These are phyloP conservation scores for Tragelaphus eurycerus DNA, from an alignment of 2,797 vertebrate species.

Conservation along the genomic window DNA sequence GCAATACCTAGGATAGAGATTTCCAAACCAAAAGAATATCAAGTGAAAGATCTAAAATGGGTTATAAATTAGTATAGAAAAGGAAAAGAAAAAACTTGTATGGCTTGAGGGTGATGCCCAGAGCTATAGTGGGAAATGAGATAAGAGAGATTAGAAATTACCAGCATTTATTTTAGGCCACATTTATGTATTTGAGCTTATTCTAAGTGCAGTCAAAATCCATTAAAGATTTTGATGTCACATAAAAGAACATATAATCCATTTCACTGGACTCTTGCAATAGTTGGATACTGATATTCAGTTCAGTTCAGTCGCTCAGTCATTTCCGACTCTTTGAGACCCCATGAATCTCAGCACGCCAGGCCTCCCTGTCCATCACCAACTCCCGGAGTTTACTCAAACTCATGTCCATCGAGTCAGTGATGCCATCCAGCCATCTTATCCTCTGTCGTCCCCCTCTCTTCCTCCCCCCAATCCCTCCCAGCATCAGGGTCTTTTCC, in stretches of 20 bases:
- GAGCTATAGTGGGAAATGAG: not conserved
- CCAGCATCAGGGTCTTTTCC: too few species aligned
- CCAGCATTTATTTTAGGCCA: not conserved
- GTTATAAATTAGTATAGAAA: not conserved
- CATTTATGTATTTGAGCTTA: not conserved
- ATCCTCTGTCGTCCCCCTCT: not conserved
- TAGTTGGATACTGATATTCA: not conserved
- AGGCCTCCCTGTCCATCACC: not conserved
- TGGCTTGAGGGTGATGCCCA: not conserved
- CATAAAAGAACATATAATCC: not conserved
- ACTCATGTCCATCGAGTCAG: rapidly evolving
- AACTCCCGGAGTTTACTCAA: not conserved
- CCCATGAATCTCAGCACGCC: rapidly evolving
- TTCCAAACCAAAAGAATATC: not conserved
- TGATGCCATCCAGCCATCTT: not conserved
- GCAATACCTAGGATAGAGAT: not conserved
- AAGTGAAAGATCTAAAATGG: not conserved
- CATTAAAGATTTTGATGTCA: not conserved
- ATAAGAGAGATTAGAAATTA: not conserved
- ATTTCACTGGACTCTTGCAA: not conserved
- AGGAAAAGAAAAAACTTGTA: not conserved
- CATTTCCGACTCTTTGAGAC: rapidly evolving
- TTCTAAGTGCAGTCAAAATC: not conserved
- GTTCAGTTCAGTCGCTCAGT: not conserved
- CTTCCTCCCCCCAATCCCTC: too few species aligned